phyloP scores from a whole-genome alignment of 2,888 invertebrate species.

The Pyrrhia umbra region DNA sequence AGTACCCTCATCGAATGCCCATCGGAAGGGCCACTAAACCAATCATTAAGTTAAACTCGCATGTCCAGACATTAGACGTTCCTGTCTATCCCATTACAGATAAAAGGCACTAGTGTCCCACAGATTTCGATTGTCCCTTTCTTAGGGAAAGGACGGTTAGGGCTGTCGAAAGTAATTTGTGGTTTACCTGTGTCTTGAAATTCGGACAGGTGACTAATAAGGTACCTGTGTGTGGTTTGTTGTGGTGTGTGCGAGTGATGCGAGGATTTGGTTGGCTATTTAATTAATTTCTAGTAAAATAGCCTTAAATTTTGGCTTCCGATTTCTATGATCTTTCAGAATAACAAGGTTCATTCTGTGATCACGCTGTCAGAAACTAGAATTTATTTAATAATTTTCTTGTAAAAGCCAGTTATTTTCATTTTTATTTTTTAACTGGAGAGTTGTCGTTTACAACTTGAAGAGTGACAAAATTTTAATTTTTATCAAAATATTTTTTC shows the following conservation, averaged over 20 bases:
- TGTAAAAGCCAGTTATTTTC: too few relatives aligned
- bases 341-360: not conserved
- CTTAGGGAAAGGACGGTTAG: constrained; percentile 41
- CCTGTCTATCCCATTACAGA: constrained; percentile 68
- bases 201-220: constrained; percentile 55
- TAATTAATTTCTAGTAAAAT: constrained; percentile 34
- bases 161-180: constrained; percentile 57
- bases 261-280: constrained; percentile 28
- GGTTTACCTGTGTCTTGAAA: constrained; percentile 54
- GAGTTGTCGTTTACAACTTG: too few relatives aligned
- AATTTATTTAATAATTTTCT: too few relatives aligned
- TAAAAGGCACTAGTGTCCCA: constrained; percentile 67
- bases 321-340: not conserved
- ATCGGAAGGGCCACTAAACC: constrained; percentile 63
- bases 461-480: too few relatives aligned
- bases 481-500: not conserved
- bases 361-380: too few relatives aligned
- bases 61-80: constrained; percentile 66
- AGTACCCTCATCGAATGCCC: constrained; percentile 56
- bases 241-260: constrained; percentile 36
- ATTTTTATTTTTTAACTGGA: too few relatives aligned
- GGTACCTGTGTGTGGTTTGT: constrained; percentile 39
- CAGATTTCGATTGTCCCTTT: constrained; percentile 68
- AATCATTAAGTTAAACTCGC: constrained; percentile 73
- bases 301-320: not conserved